Conservation (phyloP, 1,140 invertebrate species). For the Agrilus planipennis region DNA sequence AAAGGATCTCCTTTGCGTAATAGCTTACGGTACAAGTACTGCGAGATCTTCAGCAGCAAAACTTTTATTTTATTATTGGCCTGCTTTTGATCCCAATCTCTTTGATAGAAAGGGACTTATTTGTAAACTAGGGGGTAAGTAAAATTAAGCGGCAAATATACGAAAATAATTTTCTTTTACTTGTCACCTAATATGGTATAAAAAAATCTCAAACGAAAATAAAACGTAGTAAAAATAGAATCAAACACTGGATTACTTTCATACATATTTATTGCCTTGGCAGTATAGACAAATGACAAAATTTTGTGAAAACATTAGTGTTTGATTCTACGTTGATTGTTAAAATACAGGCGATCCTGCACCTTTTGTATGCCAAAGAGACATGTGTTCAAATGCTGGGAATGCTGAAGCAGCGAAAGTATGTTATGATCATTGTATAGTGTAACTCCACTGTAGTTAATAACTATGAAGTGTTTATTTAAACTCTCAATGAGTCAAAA, state of each 20-base stretch:
- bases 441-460: no score
- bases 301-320: background rate
- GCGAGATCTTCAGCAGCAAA: constrained; percentile 88
- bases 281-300: no score
- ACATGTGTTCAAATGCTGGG: constrained; percentile 70
- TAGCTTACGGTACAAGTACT: constrained; percentile 90
- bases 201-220: no score
- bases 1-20: constrained; percentile 89
- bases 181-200: no score
- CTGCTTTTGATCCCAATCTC: constrained; percentile 88
- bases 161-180: no score
- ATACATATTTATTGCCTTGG: no score
- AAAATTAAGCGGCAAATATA: no score
- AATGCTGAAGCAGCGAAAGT: constrained; percentile 84
- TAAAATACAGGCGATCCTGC: constrained; percentile 40
- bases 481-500: no score
- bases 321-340: background rate
- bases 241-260: no score
- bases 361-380: constrained; percentile 73
- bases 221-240: no score
- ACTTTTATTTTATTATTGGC: constrained; percentile 98
- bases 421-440: constrained; percentile 79
- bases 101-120: constrained; percentile 82
- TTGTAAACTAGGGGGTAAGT: constrained; percentile 78
- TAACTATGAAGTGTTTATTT: no score